A percentile compares a stretch with the other conserved stretches of the same genome.
These are phyloP conservation scores for Eulemur mongoz DNA, from an alignment of 2,797 vertebrate species.

Conservation along the genomic window DNA sequence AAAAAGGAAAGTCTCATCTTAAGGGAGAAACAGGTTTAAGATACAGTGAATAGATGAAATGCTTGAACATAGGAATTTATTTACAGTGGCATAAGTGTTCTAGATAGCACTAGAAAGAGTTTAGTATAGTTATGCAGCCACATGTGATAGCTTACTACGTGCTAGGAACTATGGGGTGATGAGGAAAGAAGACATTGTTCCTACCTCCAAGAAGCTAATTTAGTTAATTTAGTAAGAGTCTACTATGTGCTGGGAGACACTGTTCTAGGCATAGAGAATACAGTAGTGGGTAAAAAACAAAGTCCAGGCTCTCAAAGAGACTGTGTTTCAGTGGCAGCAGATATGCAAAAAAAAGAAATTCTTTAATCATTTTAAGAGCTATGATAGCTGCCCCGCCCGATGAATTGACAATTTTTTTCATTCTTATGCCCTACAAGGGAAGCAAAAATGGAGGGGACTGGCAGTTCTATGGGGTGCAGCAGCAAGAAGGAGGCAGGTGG, in stretches of 20 bases:
- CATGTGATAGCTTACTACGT: neutral
- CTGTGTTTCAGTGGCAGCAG: neutral
- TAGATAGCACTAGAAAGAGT: neutral
- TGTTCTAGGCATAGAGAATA: neutral
- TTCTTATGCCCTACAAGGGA: neutral
- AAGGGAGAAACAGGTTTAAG: neutral
- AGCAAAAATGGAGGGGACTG: neutral
- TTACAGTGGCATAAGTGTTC: neutral
- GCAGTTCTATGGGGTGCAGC: neutral
- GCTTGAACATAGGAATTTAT: neutral
- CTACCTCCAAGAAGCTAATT: neutral
- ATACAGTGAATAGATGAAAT: neutral
- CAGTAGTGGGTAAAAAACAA: neutral
- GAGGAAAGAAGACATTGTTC: neutral
- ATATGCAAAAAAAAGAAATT: neutral
- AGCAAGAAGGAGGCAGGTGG: neutral
- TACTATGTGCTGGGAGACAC: neutral
- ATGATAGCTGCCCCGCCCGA: neutral
- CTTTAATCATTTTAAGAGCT: neutral
- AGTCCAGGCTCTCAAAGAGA: neutral
- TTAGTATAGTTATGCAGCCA: neutral
- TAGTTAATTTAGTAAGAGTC: neutral
- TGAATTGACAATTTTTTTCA: neutral
- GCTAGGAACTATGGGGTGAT: neutral
- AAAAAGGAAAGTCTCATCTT: neutral